Percentiles rank a stretch among this genome's conserved stretches.
Evolutionary conservation across 2,888 invertebrate genomes (phyloP).

Genomic region (Dichetophora obliterata): DNA sequence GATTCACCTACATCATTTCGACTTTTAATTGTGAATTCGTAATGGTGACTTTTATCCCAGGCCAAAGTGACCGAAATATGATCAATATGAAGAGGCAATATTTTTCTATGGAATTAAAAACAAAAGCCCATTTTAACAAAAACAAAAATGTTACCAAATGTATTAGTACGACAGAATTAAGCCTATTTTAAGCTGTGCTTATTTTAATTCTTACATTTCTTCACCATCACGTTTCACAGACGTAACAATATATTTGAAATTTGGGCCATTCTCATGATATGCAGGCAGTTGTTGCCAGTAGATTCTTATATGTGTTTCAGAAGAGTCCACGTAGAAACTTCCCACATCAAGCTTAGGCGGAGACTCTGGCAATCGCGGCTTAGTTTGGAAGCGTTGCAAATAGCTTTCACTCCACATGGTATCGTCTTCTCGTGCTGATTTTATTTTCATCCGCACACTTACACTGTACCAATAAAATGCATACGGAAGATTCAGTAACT

Average conservation of each 20-base stretch:
- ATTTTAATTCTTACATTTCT: conserved; percentile 46
- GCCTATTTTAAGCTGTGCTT: neutral
- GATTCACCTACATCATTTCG: conserved; percentile 54
- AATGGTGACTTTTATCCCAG: conserved; percentile 51
- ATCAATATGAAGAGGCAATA: conserved; percentile 46
- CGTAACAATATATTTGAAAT: conserved; percentile 77
- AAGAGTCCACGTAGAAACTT: conserved; percentile 77
- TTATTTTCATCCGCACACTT: conserved; percentile 74
- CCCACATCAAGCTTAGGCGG: conserved; percentile 80
- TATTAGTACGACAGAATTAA: neutral
- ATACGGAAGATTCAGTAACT: conserved; percentile 46
- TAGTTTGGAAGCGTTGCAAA: conserved; percentile 74
- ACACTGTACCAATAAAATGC: conserved; percentile 64
- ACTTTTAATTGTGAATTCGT: conserved; percentile 53
- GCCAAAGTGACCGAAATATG: conserved; percentile 49
- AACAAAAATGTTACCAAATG: neutral
- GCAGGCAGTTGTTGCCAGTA: conserved; percentile 83
- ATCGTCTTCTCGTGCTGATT: conserved; percentile 72
- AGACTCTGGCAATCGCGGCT: conserved; percentile 71
- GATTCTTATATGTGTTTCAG: conserved; percentile 75
- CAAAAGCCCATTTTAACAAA: neutral
- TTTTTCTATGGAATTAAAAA: conserved; percentile 3
- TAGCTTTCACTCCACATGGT: conserved; percentile 80
- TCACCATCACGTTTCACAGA: conserved; percentile 53
- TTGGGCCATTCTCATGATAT: conserved; percentile 78